These are phyloP conservation scores for Belgica antarctica DNA, from an alignment of 2,888 invertebrate species.

Conservation along the genomic window DNA sequence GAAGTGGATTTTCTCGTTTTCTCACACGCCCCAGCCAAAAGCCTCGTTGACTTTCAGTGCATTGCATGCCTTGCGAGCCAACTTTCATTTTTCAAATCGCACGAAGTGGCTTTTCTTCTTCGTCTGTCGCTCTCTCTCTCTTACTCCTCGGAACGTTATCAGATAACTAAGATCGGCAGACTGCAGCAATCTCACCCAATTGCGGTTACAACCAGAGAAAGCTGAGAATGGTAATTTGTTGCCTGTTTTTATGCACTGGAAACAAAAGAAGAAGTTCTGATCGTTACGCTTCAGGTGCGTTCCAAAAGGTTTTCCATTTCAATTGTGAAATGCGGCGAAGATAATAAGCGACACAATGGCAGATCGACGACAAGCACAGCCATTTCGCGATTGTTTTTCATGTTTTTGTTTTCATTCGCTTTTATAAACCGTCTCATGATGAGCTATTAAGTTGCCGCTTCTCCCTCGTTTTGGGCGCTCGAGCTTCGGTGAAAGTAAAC, in stretches of 20 bases:
- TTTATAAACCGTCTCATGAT: not conserved
- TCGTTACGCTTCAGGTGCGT: constrained; percentile 26
- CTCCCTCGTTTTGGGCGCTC: not conserved
- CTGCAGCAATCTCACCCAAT: not conserved
- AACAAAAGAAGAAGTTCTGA: not conserved
- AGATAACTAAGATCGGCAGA: not conserved
- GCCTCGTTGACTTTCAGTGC: constrained; percentile 23
- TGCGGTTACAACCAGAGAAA: constrained; percentile 13
- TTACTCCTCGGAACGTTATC: constrained; percentile 1
- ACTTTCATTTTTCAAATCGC: constrained; percentile 33
- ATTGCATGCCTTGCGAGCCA: constrained; percentile 25
- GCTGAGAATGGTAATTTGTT: constrained; percentile 21
- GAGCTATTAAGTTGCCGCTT: constrained; percentile 4
- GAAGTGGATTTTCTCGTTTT: constrained; percentile 33
- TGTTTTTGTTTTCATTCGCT: not conserved
- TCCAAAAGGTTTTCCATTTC: constrained; percentile 1
- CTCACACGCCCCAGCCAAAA: constrained; percentile 9
- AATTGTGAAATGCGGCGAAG: constrained; percentile 6
- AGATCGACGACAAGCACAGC: not conserved
- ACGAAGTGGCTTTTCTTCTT: constrained; percentile 1
- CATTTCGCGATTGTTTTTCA: not conserved
- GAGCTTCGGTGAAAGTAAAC: constrained; percentile 21
- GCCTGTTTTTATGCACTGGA: not conserved
- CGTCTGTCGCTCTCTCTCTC: not conserved
- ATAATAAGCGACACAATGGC: constrained; percentile 20